Base-by-base conservation (phyloP, 2,888 invertebrate species). In the Conchocele bisecta region DNA sequence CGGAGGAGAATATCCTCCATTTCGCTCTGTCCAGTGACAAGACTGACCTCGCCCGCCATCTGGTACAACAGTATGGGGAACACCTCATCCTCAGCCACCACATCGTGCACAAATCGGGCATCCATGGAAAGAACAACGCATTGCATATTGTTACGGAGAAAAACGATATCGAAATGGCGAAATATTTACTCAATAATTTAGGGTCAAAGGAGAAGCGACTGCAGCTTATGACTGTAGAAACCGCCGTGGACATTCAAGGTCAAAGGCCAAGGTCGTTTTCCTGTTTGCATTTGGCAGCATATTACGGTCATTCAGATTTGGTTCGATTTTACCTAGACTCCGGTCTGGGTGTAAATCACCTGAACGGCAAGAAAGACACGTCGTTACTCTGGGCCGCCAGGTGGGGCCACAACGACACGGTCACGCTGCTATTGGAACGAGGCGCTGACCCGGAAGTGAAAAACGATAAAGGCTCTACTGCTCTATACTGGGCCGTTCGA, bases 401-500 rank as follows among this genome's bases (percentile, higher is more conserved):
- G 41, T 85, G 85, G 79, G 87, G 87, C 31, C 86, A 87, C 54
- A 59, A 78, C 5, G 63, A 75, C 5, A 75, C 79, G 0, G 85
- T 85, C 4, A 58, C 69, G n/a, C 54, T 72, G n/a, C 73, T 88
- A 1, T 60, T 87, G 6, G 68, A 75, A 13, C 22, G 68, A 7
- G 71, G 82, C 1, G 89, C 89, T 9, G 65, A 85, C 46, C 70
- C 86, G 0, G 79, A 84, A 53, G 58, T 83, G 7, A 83, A 83
- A 58, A 90, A 90, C 63, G 89, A 90, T 67, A 90, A 90, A 69
- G 87, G 88, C 1, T 90, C 89, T 0, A 88, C 89, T 1, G 88
- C 90, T 1, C 75, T 90, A n/a, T 84, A 90, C 61, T 90, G 90
- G 90, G 89, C 90, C 9, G 85, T 88, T 9, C 70, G 90, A 17